These are phyloP conservation scores for Ictalurus punctatus DNA, from an alignment of 2,113 vertebrate species.

Conservation along the genomic window DNA sequence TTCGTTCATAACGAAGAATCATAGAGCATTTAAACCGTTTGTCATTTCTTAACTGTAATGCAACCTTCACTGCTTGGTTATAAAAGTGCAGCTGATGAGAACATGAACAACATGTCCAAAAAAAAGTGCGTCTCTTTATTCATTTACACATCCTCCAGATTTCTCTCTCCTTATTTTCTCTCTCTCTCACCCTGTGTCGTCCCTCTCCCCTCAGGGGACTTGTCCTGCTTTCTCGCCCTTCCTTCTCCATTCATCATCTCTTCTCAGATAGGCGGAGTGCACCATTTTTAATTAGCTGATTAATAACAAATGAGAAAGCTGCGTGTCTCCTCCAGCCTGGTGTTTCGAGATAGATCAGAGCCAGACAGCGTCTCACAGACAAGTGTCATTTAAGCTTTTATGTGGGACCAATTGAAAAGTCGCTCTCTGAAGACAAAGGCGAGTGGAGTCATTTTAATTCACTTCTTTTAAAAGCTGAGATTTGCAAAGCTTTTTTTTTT, in stretches of 20 bases:
- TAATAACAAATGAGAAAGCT: constrained; percentile 51
- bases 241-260: constrained; percentile 50
- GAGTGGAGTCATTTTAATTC: background rate
- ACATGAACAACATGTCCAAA: background rate
- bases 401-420: background rate
- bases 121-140: constrained; percentile 1
- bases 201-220: constrained; percentile 32
- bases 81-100: background rate
- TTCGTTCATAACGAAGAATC: background rate
- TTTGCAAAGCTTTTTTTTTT: background rate
- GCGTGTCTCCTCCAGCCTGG: constrained; percentile 8
- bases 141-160: constrained; percentile 25
- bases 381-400: constrained; percentile 6
- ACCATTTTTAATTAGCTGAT: constrained; percentile 55
- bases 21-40: background rate
- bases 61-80: background rate
- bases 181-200: constrained; percentile 21
- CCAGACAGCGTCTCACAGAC: background rate
- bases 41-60: background rate
- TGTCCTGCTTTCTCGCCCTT: constrained; percentile 51
- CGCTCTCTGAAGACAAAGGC: background rate
- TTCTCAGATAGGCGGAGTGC: constrained; percentile 48
- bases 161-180: constrained; percentile 9
- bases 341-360: constrained; percentile 27
- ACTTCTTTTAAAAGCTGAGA: background rate